Percentiles rank a stretch among this genome's conserved stretches.
Evolutionary conservation across 2,797 vertebrate genomes (phyloP).

Genomic region (Schizothorax lantsangensis): DNA sequence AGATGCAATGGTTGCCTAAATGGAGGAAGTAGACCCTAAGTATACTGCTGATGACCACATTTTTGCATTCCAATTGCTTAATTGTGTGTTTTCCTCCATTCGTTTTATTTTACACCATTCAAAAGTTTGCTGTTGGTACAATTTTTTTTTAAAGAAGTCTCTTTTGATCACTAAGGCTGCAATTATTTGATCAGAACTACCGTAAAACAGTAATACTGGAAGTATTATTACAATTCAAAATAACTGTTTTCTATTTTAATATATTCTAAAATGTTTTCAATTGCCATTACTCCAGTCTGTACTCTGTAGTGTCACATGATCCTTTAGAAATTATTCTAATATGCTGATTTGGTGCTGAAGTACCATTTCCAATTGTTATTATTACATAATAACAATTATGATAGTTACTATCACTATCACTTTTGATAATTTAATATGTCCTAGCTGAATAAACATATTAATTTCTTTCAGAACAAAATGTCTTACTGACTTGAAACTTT

Average conservation of each 20-base stretch:
- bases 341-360: not conserved
- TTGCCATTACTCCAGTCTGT: not conserved
- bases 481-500: not conserved
- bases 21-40: constrained; percentile 9
- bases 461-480: not conserved
- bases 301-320: not conserved
- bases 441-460: not conserved
- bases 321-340: not conserved
- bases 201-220: not conserved
- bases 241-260: not conserved
- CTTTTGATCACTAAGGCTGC: not conserved
- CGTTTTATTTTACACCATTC: not conserved
- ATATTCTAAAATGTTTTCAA: not conserved
- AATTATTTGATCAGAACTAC: not conserved
- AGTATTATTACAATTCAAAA: not conserved
- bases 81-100: constrained; percentile 35
- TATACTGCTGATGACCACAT: not conserved
- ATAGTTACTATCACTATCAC: not conserved
- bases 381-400: too few relatives aligned
- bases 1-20: not conserved
- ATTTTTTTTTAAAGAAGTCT: not conserved
- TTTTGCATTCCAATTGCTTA: constrained; percentile 23
- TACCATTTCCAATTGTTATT: not conserved
- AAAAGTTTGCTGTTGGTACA: not conserved
- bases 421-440: not conserved